Evolutionary conservation across 2,888 invertebrate genomes (phyloP), one percentile per base, ranked within the genome.

Genomic region (Herminia tarsipennalis): DNA sequence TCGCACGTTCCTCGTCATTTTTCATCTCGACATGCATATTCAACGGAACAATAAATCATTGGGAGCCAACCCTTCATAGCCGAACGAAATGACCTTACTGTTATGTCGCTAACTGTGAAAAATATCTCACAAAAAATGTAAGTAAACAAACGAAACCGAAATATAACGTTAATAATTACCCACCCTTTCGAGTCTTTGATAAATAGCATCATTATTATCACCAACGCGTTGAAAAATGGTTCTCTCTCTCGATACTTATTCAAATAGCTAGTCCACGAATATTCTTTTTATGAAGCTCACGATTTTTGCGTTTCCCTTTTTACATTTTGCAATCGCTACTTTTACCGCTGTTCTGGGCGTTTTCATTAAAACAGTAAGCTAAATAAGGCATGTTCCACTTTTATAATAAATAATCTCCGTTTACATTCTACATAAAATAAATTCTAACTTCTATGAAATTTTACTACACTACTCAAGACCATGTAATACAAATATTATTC

Each of bases 1-100:
- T 79, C 78, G 73, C 76, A 73, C 76, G 78, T 80, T 81, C 76
- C 76, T 81, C 83, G 78, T 87, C 86, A 88, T 89, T 89, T 89
- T 89, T 91, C 90, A 90, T 89, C 81, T 76, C 81, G 86, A 86
- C 88, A 88, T 89, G 89, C 88, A 90, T 91, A 89, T 89, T 91
- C 88, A 90, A 87, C 87, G 76, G 70, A 76, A 87, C 79, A 81
- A 90, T 91, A 89, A 88, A 91, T 91, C 90, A 91, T 82, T 78
- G 74, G 59, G 70, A 78, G 79, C 80, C 74, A 83, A 83, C 80
- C 78, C 73, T 76, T 73, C 77, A 76, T 70, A 74, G 67, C 79
- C 81, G 75, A 81, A 83, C 81, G 80, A 77, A 85, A 85, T 86
- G 84, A 86, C 84, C 84, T 78, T 56, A 83, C 81, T 79, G 81